Evolutionary conservation across 2,113 vertebrate genomes (phyloP).

Genomic region (Saimiri boliviensis): DNA sequence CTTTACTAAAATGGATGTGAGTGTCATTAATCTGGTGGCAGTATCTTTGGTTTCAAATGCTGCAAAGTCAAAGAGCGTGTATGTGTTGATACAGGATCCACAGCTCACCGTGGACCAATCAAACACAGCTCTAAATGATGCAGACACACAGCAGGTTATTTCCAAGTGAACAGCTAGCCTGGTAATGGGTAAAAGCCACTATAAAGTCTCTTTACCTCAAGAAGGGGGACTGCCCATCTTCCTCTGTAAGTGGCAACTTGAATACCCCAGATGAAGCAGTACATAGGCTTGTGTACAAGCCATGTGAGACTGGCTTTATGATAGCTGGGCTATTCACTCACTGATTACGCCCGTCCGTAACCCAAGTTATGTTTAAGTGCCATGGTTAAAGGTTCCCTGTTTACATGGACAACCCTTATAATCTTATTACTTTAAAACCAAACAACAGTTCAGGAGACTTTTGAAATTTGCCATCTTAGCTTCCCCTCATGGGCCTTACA

Average conservation of each 20-base stretch:
- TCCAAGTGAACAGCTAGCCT: background rate
- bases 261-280: background rate
- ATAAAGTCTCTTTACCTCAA: background rate
- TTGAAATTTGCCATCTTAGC: background rate
- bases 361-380: background rate
- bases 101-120: background rate
- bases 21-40: background rate
- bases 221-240: background rate
- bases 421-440: background rate
- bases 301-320: background rate
- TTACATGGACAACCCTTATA: background rate
- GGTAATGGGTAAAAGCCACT: background rate
- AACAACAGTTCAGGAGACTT: background rate
- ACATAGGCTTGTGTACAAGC: background rate
- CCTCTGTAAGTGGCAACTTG: background rate
- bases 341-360: rapidly evolving
- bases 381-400: background rate
- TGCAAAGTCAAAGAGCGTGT: background rate
- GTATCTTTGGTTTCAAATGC: background rate
- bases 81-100: background rate
- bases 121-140: background rate
- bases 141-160: background rate
- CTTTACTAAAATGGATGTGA: background rate
- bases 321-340: background rate
- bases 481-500: background rate